Conservation (phyloP, 2,888 invertebrate genomes). For the Cordilura impudica region DNA sequence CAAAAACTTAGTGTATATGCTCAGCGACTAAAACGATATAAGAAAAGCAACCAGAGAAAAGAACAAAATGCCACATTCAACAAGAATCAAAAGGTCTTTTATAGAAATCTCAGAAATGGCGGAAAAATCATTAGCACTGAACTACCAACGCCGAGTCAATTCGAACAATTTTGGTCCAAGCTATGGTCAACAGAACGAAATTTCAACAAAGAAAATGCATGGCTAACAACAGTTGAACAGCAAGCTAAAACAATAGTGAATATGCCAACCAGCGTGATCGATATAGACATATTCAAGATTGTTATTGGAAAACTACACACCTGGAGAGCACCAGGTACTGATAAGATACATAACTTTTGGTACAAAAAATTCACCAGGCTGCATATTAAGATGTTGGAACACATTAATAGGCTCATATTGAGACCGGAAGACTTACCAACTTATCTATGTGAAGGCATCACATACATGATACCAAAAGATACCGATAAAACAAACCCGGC, state of each 20-base stretch:
- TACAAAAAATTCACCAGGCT: neutral
- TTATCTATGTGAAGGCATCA: neutral
- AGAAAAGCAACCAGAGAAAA: neutral
- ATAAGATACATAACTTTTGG: neutral
- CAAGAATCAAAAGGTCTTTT: neutral
- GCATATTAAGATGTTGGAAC: neutral
- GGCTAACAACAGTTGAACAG: neutral
- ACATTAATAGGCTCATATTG: too few species aligned
- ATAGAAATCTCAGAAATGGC: neutral
- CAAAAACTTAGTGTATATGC: neutral
- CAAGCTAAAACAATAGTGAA: neutral
- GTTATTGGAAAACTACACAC: neutral
- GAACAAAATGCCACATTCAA: neutral
- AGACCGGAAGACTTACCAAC: too few species aligned
- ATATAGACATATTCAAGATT: neutral
- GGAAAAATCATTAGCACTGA: neutral
- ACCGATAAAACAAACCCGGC: too few species aligned
- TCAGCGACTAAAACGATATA: neutral
- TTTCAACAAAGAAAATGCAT: neutral
- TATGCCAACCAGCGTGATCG: neutral
- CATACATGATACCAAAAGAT: neutral
- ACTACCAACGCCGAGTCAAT: neutral
- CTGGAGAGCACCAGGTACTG: neutral
- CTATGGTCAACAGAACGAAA: neutral
- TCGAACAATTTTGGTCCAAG: neutral